Base-by-base conservation (phyloP, 2,113 vertebrate species). In the Ibidorhyncha struthersii region DNA sequence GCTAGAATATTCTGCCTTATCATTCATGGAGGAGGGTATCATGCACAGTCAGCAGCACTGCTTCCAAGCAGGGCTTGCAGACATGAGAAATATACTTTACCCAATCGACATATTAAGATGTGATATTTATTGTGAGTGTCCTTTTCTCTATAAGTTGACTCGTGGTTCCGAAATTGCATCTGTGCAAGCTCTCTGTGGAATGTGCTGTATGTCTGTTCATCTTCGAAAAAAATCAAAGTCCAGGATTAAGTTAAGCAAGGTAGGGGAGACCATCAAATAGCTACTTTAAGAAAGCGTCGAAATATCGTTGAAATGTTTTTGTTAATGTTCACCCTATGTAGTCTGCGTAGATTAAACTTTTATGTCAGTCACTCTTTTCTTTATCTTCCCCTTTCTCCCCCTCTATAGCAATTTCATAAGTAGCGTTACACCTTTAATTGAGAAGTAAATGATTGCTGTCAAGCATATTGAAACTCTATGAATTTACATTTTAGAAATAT, bases 91-190 rank as follows among this genome's bases (percentile, higher is more conserved):
- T 40, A 27, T 72, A 1, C 49, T 10, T 90, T 84, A 41, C 13
- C 15, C 49, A 45, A 3, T 15, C 2, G 3, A 10, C 55, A 14
- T 2, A 73, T 59, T 50, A 81, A 65, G 29, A 30, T 1, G 1
- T 17, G 15, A 29, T 80, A 22, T 34, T 69, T 69, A 45, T 38
- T 87, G 4, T n/a, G 25, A 16, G 6, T 69, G 8, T 78, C 32
- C 32, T 72, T 0, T 50, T 85, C n/a, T 78, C 29, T 61, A 4
- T 55, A 32, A 61, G 61, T 11, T 90, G 59, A 47, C 25, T 65
- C 55, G 49, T 50, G 8, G 8, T 59, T 90, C 40, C 87, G 40
- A 80, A 83, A 62, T 43, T 40, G 47, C 30, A 43, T 1, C 36
- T 52, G 14, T 74, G 23, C 21, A 34, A 20, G 15, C 32, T 89